Percentiles rank a stretch among this genome's conserved stretches.
These are phyloP conservation scores for Papilio aristodemus DNA, from an alignment of 1,140 invertebrate genomes.

Conservation along the genomic window DNA sequence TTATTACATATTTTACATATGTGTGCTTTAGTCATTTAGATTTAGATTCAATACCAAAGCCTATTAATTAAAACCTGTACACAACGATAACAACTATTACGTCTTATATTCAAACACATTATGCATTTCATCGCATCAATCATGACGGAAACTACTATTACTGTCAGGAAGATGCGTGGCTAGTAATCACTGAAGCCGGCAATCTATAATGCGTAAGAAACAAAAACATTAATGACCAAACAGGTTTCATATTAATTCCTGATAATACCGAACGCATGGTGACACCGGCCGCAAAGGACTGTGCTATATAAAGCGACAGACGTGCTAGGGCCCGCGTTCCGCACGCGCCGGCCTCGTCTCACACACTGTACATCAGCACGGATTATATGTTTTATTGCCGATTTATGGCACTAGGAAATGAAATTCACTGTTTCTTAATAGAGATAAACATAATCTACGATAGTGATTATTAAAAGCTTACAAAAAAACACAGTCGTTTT, in stretches of 20 bases:
- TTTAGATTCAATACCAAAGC: neutral
- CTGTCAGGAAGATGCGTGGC: slow-evolving; percentile 14
- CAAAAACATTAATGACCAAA: slow-evolving; percentile 18
- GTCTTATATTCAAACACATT: neutral
- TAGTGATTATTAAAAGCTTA: neutral
- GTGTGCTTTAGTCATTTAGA: neutral
- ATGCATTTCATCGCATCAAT: slow-evolving; percentile 3
- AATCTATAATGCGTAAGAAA: neutral
- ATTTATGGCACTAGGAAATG: slow-evolving; percentile 30
- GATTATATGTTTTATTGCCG: slow-evolving; percentile 4
- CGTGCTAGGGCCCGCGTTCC: slow-evolving; percentile 27
- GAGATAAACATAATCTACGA: neutral
- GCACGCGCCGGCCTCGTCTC: slow-evolving; percentile 22
- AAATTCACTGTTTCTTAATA: neutral
- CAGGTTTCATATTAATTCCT: slow-evolving; percentile 24
- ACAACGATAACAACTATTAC: neutral
- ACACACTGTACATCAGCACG: slow-evolving; percentile 10
- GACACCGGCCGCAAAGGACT: slow-evolving; percentile 26
- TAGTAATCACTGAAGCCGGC: neutral
- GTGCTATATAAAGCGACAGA: slow-evolving; percentile 28
- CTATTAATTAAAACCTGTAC: neutral
- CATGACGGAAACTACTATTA: neutral
- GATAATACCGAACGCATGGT: neutral
- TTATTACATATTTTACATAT: no score
- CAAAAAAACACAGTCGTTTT: neutral